These are phyloP conservation scores for Yponomeuta sedellus DNA, from an alignment of 2,888 invertebrate species.

Conservation along the genomic window DNA sequence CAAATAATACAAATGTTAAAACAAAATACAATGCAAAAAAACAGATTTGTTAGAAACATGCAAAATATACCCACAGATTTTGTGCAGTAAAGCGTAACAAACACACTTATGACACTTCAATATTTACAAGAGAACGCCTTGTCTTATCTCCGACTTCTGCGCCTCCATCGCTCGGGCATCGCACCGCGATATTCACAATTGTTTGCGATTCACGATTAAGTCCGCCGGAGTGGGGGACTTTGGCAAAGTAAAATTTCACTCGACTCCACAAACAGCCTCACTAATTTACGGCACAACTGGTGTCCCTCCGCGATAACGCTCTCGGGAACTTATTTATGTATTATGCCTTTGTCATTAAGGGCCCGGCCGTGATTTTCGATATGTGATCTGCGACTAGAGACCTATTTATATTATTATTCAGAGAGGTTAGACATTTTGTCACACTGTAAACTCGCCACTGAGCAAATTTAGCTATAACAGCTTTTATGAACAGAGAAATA, in stretches of 20 bases:
- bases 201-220: constrained; percentile 37
- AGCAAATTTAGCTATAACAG: too few relatives aligned
- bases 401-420: too few relatives aligned
- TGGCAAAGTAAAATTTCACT: constrained; percentile 30
- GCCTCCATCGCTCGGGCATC: not conserved
- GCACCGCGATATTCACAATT: constrained; percentile 31
- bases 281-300: constrained; percentile 19
- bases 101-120: not conserved
- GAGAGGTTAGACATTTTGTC: too few relatives aligned
- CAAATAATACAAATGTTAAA: too few relatives aligned
- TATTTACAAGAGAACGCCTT: not conserved
- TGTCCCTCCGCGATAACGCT: not conserved
- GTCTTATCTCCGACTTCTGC: not conserved
- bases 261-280: constrained; percentile 23
- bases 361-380: not conserved
- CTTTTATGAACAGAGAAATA: too few relatives aligned
- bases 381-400: too few relatives aligned
- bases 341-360: not conserved
- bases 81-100: too few relatives aligned
- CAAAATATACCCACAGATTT: too few relatives aligned
- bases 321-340: constrained; percentile 19
- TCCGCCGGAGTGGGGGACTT: constrained; percentile 26
- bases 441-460: too few relatives aligned
- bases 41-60: too few relatives aligned
- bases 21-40: too few relatives aligned